phyloP scores from a whole-genome alignment of 2,888 invertebrate genomes.

The Eremobia ochroleuca region DNA sequence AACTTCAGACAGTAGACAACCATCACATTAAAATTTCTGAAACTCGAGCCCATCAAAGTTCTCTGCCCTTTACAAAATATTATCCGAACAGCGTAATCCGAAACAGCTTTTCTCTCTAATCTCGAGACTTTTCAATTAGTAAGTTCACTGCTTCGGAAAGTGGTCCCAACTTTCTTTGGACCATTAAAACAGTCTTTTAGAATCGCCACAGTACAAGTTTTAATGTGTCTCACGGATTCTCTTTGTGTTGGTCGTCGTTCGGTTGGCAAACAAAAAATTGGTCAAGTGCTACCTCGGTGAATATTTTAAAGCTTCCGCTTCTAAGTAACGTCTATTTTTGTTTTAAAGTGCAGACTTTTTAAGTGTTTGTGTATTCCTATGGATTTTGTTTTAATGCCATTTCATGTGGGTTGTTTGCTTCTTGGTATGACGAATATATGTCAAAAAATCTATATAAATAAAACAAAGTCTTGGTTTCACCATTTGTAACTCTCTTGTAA shows the following conservation, averaged over 20 bases:
- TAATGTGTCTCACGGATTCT: conserved; percentile 82
- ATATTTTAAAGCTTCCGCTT: conserved; percentile 44
- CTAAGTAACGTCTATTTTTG: conserved; percentile 40
- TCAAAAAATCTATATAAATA: not conserved
- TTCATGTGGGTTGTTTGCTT: not conserved
- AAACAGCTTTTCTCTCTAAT: conserved; percentile 45
- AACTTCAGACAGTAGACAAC: conserved; percentile 1
- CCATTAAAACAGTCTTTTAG: conserved; percentile 77
- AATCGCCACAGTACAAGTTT: conserved; percentile 82
- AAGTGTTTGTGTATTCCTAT: conserved; percentile 6
- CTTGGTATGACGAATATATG: not conserved
- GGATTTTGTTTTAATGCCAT: not conserved
- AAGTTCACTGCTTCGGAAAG: conserved; percentile 66
- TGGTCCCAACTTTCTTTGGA: conserved; percentile 60
- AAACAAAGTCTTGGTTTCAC: not conserved
- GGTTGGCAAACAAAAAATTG: conserved; percentile 73
- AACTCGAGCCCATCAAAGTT: conserved; percentile 28
- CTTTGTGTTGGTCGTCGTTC: conserved; percentile 77
- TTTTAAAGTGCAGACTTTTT: conserved; percentile 31
- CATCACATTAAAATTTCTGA: conserved; percentile 22
- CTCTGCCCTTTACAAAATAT: conserved; percentile 33
- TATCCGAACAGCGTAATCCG: conserved; percentile 32
- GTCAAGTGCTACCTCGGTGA: conserved; percentile 54
- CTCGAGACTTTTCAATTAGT: conserved; percentile 68
- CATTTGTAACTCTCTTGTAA: not conserved